Evolutionary conservation across 2,888 invertebrate species (phyloP).

Genomic region (Agrypnus murinus): DNA sequence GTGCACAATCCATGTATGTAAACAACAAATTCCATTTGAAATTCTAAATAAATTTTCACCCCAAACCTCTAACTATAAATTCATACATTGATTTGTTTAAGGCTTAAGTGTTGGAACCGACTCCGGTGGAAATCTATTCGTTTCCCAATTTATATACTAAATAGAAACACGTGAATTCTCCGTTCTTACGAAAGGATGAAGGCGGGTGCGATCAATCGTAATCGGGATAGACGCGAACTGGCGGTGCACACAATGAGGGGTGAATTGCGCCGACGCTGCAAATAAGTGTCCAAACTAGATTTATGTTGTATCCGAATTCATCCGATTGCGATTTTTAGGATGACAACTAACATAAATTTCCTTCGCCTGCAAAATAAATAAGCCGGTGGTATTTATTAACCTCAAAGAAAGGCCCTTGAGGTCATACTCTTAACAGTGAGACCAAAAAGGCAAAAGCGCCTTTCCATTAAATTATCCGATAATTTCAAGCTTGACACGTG

Average conservation of each 20-base stretch:
- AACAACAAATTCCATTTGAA: slow-evolving; percentile 31
- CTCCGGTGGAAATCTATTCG: neutral
- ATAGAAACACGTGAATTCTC: slow-evolving; percentile 40
- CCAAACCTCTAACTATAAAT: neutral
- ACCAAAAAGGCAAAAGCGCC: too few species aligned
- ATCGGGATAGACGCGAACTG: slow-evolving; percentile 49
- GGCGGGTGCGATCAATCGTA: slow-evolving; percentile 51
- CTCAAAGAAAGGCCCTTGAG: neutral
- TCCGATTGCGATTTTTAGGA: slow-evolving; percentile 15
- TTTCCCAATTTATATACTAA: slow-evolving; percentile 16
- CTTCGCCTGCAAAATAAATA: slow-evolving; percentile 21
- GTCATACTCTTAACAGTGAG: too few species aligned
- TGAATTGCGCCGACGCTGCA: slow-evolving; percentile 52
- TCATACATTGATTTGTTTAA: neutral
- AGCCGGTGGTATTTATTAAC: neutral
- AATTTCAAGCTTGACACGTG: too few species aligned
- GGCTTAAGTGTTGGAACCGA: neutral
- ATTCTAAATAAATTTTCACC: slow-evolving; percentile 12
- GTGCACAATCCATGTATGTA: slow-evolving; percentile 9
- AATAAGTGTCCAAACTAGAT: slow-evolving; percentile 20
- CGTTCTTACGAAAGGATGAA: slow-evolving; percentile 32
- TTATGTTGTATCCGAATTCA: slow-evolving; percentile 20
- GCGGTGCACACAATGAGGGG: slow-evolving; percentile 37
- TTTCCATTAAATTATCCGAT: too few species aligned
- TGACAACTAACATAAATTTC: slow-evolving; percentile 15